Base-by-base conservation (phyloP, 1,140 invertebrate species). In the Polyergus mexicanus region DNA sequence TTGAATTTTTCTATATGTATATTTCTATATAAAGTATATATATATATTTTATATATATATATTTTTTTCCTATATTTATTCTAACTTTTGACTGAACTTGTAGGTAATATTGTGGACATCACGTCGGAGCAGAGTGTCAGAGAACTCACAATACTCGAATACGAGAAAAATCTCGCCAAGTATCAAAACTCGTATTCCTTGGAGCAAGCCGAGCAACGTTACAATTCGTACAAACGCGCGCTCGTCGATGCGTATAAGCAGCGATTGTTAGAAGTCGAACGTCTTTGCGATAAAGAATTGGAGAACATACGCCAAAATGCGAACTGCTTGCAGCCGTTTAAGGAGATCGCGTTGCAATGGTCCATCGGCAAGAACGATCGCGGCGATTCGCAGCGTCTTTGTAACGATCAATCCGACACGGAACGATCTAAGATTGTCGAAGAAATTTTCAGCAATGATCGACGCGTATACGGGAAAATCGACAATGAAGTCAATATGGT, bases 121-220 rank as follows among this genome's bases (percentile, higher is more conserved):
- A 71, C 41, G 0, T 65, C 85, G 2, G 80, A 89, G 32, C 51
- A 84, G 13, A 68, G 56, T 10, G 63, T 87, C 25, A 58, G 35
- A 0, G 88, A 89, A 22, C 63, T 89, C 4, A n/a, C 80, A 8
- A 89, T 90, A 84, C 78, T 89, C 7, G 91, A 92, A 32, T 92
- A 92, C 35, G 91, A 92, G 47, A 92, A 91, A 22, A 90, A 86
- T 35, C 74, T 92, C 16, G 91, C 90, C 2, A 92, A 91, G 11
- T 91, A 92, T 76, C 89, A 92, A 28, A 84, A 92, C 1, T 75
- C 44, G 5, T 78, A 86, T 0, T 74, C 88, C 1, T 68, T 87
- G 0, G 86, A 65, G 13, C 89, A 92, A 11, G 91, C 88, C 0
- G 91, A 92, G 38, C 89, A 86, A 41, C 91, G 91, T 56, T 92